Base-by-base conservation (phyloP, 2,113 vertebrate genomes). In the Lucifuga dentata region DNA sequence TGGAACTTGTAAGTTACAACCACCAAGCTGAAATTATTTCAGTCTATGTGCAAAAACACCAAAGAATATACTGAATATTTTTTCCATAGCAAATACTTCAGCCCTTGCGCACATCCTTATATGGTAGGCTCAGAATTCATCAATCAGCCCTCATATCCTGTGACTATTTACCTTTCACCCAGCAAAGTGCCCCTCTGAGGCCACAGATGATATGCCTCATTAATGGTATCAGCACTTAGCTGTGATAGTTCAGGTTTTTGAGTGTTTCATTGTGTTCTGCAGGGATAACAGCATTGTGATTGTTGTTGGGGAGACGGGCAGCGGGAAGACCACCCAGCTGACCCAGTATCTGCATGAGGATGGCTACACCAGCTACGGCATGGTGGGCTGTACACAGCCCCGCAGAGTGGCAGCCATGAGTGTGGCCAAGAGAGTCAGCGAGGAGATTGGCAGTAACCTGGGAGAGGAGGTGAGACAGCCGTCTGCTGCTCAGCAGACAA, bases 211-310 rank as follows among this genome's bases (percentile, higher is more conserved):
- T n/a, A n/a, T n/a, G n/a, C n/a, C n/a, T n/a, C n/a, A n/a, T n/a
- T n/a, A n/a, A n/a, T n/a, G n/a, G n/a, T n/a, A n/a, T n/a, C n/a
- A n/a, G 26, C 26, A 13, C 1, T 49, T 21, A 32, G 19, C 39
- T 56, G 5, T 35, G 1, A 1, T 8, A 36, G 3, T 16, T 13
- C 1, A 24, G n/a, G 19, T 5, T 21, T 24, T n/a, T 19, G 1
- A 21, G 2, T 44, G 3, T 55, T 49, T 17, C 0, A 7, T 38
- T 38, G 29, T 29, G 41, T 6, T 58, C 61, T 81, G 8, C 66
- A 99, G 98, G 88, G 98, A 99, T 86, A 99, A 99, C 86, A 99
- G 95, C 88, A 99, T 99, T 0, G 98, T 99, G 80, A 97, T 99
- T 3, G 98, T 99, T 79, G 98, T 99, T 17, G 98, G 98, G 13